Evolutionary conservation across 2,113 vertebrate genomes (phyloP).

Genomic region (Myocastor coypus): DNA sequence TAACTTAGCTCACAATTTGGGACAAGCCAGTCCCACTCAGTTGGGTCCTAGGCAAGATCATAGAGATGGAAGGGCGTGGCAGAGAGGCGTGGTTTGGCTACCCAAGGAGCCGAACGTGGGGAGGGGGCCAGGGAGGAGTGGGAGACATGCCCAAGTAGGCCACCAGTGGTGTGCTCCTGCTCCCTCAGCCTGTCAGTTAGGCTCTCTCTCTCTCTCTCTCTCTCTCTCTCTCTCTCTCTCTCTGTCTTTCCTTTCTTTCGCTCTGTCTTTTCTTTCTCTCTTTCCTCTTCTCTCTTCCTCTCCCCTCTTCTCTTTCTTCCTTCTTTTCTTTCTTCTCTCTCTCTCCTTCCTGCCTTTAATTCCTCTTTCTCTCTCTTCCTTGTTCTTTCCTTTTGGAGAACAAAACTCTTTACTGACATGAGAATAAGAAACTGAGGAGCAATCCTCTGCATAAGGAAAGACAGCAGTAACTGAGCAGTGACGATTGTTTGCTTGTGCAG

Average conservation of each 20-base stretch:
- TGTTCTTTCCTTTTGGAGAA: conserved; percentile 62
- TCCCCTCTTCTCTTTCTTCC: not conserved
- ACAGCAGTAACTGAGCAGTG: not conserved
- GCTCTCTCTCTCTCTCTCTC: not conserved
- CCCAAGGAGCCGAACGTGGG: not conserved
- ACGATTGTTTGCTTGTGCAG: not conserved
- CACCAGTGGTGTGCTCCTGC: not conserved
- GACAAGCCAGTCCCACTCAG: too few relatives aligned
- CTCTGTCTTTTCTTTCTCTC: rapidly evolving
- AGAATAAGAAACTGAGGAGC: conserved; percentile 13
- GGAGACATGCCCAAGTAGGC: not conserved
- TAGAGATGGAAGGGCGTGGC: not conserved
- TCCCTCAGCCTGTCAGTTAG: too few relatives aligned
- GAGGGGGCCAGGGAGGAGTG: not conserved
- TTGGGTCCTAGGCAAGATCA: not conserved
- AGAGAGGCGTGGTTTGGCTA: not conserved
- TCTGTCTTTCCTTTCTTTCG: not conserved
- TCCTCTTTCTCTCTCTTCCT: not conserved
- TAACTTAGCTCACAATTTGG: not conserved
- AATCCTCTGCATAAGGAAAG: conserved; percentile 8
- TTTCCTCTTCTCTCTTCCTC: too few relatives aligned
- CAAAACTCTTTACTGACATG: conserved; percentile 63
- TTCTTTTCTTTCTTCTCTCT: not conserved
- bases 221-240: not conserved
- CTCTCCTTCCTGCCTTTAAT: not conserved